A percentile compares a stretch with the other conserved stretches of the same genome.
phyloP scores from a whole-genome alignment of 2,113 vertebrate genomes.

The Anguilla rostrata region DNA sequence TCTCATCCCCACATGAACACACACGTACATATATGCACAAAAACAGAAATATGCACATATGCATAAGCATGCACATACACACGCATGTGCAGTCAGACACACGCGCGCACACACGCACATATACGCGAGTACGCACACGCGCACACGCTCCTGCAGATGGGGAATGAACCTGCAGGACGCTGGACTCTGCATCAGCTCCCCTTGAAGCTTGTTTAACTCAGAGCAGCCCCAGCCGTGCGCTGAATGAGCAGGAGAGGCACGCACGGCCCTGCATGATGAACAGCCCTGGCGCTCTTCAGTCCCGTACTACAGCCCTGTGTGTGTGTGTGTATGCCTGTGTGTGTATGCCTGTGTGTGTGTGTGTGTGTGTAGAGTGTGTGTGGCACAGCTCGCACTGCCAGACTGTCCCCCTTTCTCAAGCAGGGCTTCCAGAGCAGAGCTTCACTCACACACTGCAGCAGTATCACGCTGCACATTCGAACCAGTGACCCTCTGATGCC shows the following conservation, averaged over 20 bases:
- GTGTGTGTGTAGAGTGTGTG: too few species aligned
- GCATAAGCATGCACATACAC: not conserved
- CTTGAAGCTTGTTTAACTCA: constrained; percentile 26
- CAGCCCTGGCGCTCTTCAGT: not conserved
- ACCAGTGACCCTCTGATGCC: too few species aligned
- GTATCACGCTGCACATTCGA: too few species aligned
- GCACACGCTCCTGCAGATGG: not conserved
- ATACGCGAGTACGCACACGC: not conserved
- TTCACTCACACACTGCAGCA: too few species aligned
- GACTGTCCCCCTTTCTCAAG: too few species aligned
- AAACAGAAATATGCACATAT: not conserved
- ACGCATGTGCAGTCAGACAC: not conserved
- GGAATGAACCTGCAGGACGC: constrained; percentile 15
- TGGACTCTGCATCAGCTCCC: not conserved
- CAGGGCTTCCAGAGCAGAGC: not conserved
- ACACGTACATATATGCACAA: not conserved
- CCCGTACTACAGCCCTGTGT: too few species aligned
- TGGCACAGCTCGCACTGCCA: too few species aligned
- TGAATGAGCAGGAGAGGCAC: constrained; percentile 22
- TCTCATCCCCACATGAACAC: not conserved
- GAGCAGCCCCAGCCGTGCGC: constrained; percentile 5
- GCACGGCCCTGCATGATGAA: not conserved
- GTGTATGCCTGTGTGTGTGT: too few species aligned
- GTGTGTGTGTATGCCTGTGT: too few species aligned
- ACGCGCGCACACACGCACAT: not conserved